Evolutionary conservation across 2,797 vertebrate species (phyloP).

Genomic region (Streptopelia turtur): DNA sequence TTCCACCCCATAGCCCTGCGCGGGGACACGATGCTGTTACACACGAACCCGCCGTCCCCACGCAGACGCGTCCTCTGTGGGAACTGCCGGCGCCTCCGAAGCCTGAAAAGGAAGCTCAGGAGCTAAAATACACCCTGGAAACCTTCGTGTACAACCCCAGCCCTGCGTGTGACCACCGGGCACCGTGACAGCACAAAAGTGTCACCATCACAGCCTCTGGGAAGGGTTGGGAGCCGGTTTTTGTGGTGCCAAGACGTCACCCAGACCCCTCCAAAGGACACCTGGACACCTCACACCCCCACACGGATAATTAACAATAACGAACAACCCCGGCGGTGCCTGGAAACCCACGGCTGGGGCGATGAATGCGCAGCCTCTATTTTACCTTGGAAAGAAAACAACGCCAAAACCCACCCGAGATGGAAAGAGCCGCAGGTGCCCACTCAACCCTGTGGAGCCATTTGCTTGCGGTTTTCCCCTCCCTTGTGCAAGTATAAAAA

Average conservation of each 20-base stretch:
- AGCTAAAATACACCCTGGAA: not conserved
- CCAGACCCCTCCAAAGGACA: not conserved
- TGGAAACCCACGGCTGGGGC: not conserved
- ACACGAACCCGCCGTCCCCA: not conserved
- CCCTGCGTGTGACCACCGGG: rapidly evolving
- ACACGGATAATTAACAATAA: not conserved
- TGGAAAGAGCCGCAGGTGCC: not conserved
- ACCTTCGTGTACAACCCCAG: not conserved
- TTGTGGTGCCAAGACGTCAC: rapidly evolving
- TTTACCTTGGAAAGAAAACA: not conserved
- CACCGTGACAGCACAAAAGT: not conserved
- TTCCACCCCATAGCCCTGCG: rapidly evolving
- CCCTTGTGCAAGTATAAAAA: not conserved
- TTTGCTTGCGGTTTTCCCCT: not conserved
- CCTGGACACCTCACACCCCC: not conserved
- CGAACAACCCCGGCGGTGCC: rapidly evolving
- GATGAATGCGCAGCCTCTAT: not conserved
- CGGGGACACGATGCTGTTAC: not conserved
- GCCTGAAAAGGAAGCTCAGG: not conserved
- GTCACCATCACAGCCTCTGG: not conserved
- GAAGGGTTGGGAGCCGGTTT: not conserved
- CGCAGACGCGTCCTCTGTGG: not conserved
- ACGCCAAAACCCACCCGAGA: not conserved
- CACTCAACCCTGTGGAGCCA: too few species aligned
- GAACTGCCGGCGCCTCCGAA: not conserved